Evolutionary conservation across 2,888 invertebrate species (phyloP).

Genomic region (Brenthis ino): DNA sequence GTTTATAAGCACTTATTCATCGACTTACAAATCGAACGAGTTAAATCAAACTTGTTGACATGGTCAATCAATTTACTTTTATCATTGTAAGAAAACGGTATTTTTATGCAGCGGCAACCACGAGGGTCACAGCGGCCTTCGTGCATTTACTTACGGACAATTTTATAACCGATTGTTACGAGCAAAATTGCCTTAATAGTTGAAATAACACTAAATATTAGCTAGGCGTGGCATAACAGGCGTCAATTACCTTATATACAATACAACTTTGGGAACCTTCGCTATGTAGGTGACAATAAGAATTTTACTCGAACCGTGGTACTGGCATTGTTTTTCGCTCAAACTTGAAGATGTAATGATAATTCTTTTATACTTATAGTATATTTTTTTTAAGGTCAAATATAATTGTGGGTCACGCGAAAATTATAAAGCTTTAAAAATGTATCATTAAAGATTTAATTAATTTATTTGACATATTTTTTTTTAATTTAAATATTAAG

Average conservation of each 20-base stretch:
- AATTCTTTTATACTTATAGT: slow-evolving; percentile 4
- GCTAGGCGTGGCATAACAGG: slow-evolving; percentile 53
- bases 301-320: slow-evolving; percentile 15
- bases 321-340: slow-evolving; percentile 14
- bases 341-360: slow-evolving; percentile 31
- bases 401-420: slow-evolving; percentile 24
- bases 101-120: slow-evolving; percentile 28
- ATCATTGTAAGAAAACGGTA: slow-evolving; percentile 25
- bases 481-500: too few relatives aligned
- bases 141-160: slow-evolving; percentile 50
- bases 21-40: not conserved
- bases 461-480: not conserved
- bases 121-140: slow-evolving; percentile 48
- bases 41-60: slow-evolving; percentile 9
- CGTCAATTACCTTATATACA: slow-evolving; percentile 43
- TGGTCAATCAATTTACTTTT: slow-evolving; percentile 27
- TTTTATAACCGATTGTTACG: slow-evolving; percentile 60
- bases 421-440: not conserved
- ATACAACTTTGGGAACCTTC: slow-evolving; percentile 54
- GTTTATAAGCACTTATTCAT: not conserved
- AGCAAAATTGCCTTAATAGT: slow-evolving; percentile 48
- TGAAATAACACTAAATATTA: slow-evolving; percentile 47
- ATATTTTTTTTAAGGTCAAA: slow-evolving; percentile 28
- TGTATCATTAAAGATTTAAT: not conserved
- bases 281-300: slow-evolving; percentile 59